Percentiles rank a stretch among this genome's conserved stretches.
Evolutionary conservation across 2,113 vertebrate species (phyloP).

Genomic region (Colossoma macropomum): DNA sequence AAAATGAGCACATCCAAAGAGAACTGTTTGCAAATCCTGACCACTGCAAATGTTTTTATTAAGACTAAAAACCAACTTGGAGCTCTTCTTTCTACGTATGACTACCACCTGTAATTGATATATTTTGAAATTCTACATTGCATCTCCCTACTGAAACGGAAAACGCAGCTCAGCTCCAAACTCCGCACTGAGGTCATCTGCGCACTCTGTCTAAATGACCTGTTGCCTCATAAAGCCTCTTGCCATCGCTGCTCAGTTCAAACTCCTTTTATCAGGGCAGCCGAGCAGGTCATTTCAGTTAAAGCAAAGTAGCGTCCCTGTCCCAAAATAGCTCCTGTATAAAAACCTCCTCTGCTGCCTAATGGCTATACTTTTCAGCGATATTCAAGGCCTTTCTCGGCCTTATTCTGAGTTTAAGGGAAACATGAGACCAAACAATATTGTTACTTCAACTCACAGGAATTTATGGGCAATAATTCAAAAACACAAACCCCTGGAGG

Average conservation of each 20-base stretch:
- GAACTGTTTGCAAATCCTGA: no score
- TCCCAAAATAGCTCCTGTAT: conserved; percentile 46
- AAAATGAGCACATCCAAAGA: no score
- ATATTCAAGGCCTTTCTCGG: conserved; percentile 45
- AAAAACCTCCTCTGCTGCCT: conserved; percentile 45
- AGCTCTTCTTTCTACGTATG: neutral
- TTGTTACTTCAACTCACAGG: conserved; percentile 64
- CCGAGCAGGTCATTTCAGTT: conserved; percentile 44
- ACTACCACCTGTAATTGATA: neutral
- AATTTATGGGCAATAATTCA: conserved; percentile 66
- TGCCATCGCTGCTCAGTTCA: conserved; percentile 40
- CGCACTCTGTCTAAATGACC: conserved; percentile 51
- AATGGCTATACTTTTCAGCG: conserved; percentile 39
- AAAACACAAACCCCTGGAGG: conserved; percentile 53
- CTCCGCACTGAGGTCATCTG: conserved; percentile 57
- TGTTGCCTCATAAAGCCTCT: conserved; percentile 59
- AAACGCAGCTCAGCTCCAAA: conserved; percentile 32
- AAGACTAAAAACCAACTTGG: neutral
- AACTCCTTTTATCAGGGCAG: conserved; percentile 26
- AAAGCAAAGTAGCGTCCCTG: conserved; percentile 24
- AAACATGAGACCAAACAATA: conserved; percentile 61
- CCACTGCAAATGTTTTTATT: no score
- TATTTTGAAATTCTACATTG: neutral
- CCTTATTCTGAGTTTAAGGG: conserved; percentile 39
- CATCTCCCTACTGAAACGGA: neutral